Conservation (phyloP, 2,888 invertebrate species). For the Macrosoma leucophasiata region DNA sequence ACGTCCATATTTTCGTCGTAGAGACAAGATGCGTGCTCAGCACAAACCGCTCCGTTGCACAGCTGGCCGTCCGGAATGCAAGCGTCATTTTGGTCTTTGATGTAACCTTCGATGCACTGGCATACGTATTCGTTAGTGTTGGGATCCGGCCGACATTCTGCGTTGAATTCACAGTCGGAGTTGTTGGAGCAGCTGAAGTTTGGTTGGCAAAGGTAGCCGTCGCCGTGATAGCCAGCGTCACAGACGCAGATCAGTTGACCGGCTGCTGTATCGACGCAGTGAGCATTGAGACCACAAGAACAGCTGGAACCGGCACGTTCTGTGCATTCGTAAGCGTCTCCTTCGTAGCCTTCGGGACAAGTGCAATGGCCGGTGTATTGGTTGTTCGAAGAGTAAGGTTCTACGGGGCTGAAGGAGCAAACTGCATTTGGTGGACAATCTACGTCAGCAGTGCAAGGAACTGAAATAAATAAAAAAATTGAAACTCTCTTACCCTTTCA, state of each 20-base stretch:
- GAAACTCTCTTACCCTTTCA: no score
- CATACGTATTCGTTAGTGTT: slow-evolving; percentile 80
- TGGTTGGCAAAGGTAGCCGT: slow-evolving; percentile 84
- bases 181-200: slow-evolving; percentile 79
- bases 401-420: slow-evolving; percentile 77
- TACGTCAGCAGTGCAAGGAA: slow-evolving; percentile 82
- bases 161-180: slow-evolving; percentile 81
- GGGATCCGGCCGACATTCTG: slow-evolving; percentile 81
- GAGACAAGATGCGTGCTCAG: slow-evolving; percentile 83
- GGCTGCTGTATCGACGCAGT: slow-evolving; percentile 81
- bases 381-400: slow-evolving; percentile 47
- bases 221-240: slow-evolving; percentile 86
- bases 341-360: slow-evolving; percentile 89
- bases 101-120: slow-evolving; percentile 84
- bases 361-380: slow-evolving; percentile 73
- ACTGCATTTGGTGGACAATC: slow-evolving; percentile 90
- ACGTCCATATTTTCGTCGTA: slow-evolving; percentile 80
- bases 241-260: slow-evolving; percentile 85
- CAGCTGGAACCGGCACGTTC: slow-evolving; percentile 56
- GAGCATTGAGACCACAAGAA: slow-evolving; percentile 84
- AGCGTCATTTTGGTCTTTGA: slow-evolving; percentile 77
- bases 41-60: slow-evolving; percentile 79
- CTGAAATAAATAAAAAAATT: slow-evolving; percentile 76
- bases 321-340: slow-evolving; percentile 86
- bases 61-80: slow-evolving; percentile 75